A percentile compares a stretch with the other conserved stretches of the same genome.
Conservation (phyloP, 1,140 invertebrate genomes). For the Drosophila dunni region DNA sequence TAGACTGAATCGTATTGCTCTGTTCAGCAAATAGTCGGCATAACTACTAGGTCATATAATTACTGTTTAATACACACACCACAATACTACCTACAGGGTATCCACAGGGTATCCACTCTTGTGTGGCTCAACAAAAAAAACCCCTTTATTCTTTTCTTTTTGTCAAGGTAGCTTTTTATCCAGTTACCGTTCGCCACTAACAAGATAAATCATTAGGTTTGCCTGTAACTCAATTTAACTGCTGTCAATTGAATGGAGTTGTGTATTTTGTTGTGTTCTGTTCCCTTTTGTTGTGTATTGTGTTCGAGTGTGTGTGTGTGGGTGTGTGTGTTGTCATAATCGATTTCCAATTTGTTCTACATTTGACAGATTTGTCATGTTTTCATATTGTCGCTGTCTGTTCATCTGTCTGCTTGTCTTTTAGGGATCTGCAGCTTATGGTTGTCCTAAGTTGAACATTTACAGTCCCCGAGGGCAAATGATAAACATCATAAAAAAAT, state of each 20-base stretch:
- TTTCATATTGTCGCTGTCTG: constrained; percentile 15
- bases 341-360: constrained; percentile 42
- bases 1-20: too few relatives aligned
- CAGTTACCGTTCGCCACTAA: constrained; percentile 30
- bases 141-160: not conserved
- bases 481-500: not conserved
- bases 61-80: too few relatives aligned
- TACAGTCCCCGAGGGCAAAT: constrained; percentile 5
- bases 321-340: constrained; percentile 31
- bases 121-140: too few relatives aligned
- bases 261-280: constrained; percentile 6
- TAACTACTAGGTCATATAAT: too few relatives aligned
- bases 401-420: not conserved
- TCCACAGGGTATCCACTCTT: too few relatives aligned
- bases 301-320: not conserved
- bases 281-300: not conserved
- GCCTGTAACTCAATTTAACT: constrained; percentile 50
- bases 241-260: constrained; percentile 42
- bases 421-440: constrained; percentile 19
- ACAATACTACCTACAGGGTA: too few relatives aligned
- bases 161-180: not conserved
- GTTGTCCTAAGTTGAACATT: constrained; percentile 23
- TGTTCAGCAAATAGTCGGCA: too few relatives aligned
- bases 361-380: constrained; percentile 52
- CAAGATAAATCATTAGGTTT: constrained; percentile 55